Conservation (phyloP, 2,113 vertebrate genomes). For the Ammodytes dubius region DNA sequence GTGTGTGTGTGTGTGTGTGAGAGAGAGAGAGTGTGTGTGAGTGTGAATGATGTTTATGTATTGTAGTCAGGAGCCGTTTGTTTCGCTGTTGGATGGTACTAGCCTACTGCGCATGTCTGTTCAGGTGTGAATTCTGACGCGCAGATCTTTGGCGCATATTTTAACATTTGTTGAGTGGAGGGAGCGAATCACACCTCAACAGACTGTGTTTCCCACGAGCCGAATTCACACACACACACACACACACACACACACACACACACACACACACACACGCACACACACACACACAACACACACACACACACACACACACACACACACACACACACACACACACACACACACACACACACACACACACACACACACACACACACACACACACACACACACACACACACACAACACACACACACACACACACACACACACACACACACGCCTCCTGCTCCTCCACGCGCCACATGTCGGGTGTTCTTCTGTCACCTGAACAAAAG, state of each 20-base stretch:
- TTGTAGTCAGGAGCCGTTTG: conserved; percentile 16
- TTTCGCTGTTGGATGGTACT: too few relatives aligned
- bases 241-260: too few relatives aligned
- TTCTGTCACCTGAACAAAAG: conserved; percentile 66
- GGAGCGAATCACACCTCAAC: conserved; percentile 68
- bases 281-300: not conserved
- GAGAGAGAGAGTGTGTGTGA: too few relatives aligned
- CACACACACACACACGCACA: not conserved
- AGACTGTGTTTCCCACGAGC: conserved; percentile 66
- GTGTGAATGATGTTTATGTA: not conserved
- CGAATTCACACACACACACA: not conserved
- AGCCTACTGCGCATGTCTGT: conserved; percentile 50
- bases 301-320: not conserved
- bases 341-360: too few relatives aligned
- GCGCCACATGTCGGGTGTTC: conserved; percentile 24
- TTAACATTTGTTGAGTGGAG: too few relatives aligned
- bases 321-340: not conserved
- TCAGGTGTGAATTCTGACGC: conserved; percentile 59
- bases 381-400: too few relatives aligned
- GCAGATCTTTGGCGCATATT: conserved; percentile 11
- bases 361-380: not conserved
- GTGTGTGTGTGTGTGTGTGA: not conserved
- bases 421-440: not conserved
- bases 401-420: not conserved
- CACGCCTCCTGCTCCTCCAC: not conserved